A percentile compares a stretch with the other conserved stretches of the same genome.
Conservation (phyloP, 2,888 invertebrate species). For the Phalangium opilio region DNA sequence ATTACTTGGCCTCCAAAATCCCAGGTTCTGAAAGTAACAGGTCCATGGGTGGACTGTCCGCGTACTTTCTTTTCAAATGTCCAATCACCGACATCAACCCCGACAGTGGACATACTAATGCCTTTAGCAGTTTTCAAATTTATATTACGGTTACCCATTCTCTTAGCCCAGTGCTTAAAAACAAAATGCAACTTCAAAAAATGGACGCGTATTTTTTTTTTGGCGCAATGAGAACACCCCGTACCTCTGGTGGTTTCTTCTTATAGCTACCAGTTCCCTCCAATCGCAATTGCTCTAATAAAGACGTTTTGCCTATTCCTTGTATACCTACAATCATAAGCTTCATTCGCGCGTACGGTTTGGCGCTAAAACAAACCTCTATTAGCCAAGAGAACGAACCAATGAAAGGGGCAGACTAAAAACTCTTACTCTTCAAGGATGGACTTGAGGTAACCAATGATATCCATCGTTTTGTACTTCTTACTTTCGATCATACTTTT, state of each 20-base stretch:
- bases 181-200: slow-evolving; percentile 15
- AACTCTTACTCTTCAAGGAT: slow-evolving; percentile 37
- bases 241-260: slow-evolving; percentile 50
- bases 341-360: slow-evolving; percentile 86
- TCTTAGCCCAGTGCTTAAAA: slow-evolving; percentile 75
- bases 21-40: slow-evolving; percentile 88
- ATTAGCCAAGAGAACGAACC: no score
- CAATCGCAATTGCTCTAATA: slow-evolving; percentile 70
- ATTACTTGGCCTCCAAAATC: slow-evolving; percentile 86
- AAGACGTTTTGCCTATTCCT: slow-evolving; percentile 68
- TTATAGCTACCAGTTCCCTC: slow-evolving; percentile 56
- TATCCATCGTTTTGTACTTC: slow-evolving; percentile 85
- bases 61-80: slow-evolving; percentile 69
- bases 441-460: slow-evolving; percentile 74
- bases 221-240: slow-evolving; percentile 9
- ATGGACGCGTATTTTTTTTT: neutral
- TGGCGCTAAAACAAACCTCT: slow-evolving; percentile 46
- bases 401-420: no score
- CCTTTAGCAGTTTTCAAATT: slow-evolving; percentile 57
- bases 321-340: slow-evolving; percentile 90
- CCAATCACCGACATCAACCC: slow-evolving; percentile 94
- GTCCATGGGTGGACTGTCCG: slow-evolving; percentile 52
- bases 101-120: slow-evolving; percentile 82
- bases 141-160: slow-evolving; percentile 79
- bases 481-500: slow-evolving; percentile 78